A percentile compares a stretch with the other conserved stretches of the same genome.
phyloP scores from a whole-genome alignment of 2,797 vertebrate species.

The Enteromius argenteus region DNA sequence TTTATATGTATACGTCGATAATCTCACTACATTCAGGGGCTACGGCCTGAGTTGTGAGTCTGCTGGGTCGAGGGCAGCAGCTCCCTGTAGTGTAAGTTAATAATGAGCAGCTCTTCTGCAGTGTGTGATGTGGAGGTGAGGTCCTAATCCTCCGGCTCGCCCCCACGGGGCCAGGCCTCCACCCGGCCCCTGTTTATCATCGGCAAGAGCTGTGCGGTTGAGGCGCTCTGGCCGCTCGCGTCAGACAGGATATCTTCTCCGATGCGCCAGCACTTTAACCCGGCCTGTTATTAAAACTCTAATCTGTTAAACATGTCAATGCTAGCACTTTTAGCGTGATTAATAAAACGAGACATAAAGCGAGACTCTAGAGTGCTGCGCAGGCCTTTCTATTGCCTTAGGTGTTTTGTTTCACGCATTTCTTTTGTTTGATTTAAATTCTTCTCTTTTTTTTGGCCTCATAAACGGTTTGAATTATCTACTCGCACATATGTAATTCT shows the following conservation, averaged over 20 bases:
- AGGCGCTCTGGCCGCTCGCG: slow-evolving; percentile 69
- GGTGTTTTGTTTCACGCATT: slow-evolving; percentile 73
- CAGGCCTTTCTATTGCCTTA: slow-evolving; percentile 75
- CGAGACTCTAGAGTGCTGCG: slow-evolving; percentile 85
- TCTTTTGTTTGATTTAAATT: slow-evolving; percentile 71
- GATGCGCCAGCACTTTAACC: slow-evolving; percentile 82
- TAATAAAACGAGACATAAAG: slow-evolving; percentile 95
- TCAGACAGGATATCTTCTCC: slow-evolving; percentile 78
- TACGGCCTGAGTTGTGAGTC: slow-evolving; percentile 43
- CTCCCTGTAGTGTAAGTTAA: slow-evolving; percentile 54
- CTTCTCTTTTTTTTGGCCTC: slow-evolving; percentile 60
- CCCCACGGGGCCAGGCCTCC: slow-evolving; percentile 45
- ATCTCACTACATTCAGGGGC: slow-evolving; percentile 11
- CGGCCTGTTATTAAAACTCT: slow-evolving; percentile 83
- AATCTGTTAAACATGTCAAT: slow-evolving; percentile 94
- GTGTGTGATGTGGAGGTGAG: slow-evolving; percentile 59
- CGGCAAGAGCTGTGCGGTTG: slow-evolving; percentile 61
- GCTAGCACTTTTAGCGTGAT: slow-evolving; percentile 94
- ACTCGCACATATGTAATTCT: slow-evolving; percentile 64
- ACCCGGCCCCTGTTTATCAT: slow-evolving; percentile 61
- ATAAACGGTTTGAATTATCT: slow-evolving; percentile 81
- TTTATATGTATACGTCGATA: slow-evolving; percentile 31
- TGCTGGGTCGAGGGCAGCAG: slow-evolving; percentile 45
- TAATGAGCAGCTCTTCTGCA: slow-evolving; percentile 51
- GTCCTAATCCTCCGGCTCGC: slow-evolving; percentile 57